Percentiles rank a stretch among this genome's conserved stretches.
These are phyloP conservation scores for Tretioscincus oriximinensis DNA, from an alignment of 2,113 vertebrate species.

Conservation along the genomic window DNA sequence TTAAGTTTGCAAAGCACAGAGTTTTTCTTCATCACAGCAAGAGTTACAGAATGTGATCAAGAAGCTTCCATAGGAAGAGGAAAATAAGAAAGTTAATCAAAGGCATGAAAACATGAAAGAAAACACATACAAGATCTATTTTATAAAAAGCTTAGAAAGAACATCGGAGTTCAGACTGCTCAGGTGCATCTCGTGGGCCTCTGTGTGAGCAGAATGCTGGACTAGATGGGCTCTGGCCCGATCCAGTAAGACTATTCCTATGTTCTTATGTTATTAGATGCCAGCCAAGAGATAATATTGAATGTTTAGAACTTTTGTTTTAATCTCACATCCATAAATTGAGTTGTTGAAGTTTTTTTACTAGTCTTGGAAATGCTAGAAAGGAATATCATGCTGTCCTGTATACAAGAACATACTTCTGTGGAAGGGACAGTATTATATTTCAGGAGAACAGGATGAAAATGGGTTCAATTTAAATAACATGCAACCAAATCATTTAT, in stretches of 20 bases:
- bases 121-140: background rate
- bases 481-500: background rate
- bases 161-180: too few relatives aligned
- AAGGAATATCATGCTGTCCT: background rate
- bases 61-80: background rate
- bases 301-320: background rate
- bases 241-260: too few relatives aligned
- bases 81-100: background rate
- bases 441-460: background rate
- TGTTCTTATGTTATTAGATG: too few relatives aligned
- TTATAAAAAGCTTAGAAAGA: background rate
- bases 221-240: too few relatives aligned
- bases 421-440: background rate
- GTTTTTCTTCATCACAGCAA: background rate
- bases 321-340: background rate
- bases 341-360: background rate
- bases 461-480: background rate
- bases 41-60: background rate
- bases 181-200: too few relatives aligned
- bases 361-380: background rate
- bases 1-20: conserved; percentile 50
- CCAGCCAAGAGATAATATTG: background rate
- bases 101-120: background rate
- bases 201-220: too few relatives aligned
- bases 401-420: too few relatives aligned